phyloP scores from a whole-genome alignment of 2,797 vertebrate species.

The Tragelaphus eurycerus region DNA sequence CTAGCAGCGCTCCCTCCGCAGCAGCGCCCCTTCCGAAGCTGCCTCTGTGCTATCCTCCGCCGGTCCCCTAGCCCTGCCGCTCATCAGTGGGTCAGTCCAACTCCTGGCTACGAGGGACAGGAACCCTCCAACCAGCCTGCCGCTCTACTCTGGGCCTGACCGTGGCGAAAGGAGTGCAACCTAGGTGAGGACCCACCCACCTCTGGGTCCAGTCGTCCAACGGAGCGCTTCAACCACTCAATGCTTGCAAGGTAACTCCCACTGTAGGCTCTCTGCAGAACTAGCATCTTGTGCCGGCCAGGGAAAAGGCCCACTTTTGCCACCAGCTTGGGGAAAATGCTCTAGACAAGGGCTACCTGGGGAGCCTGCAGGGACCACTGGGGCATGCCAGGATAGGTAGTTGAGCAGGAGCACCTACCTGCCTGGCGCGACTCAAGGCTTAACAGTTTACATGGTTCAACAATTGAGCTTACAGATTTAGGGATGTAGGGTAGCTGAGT shows the following conservation, averaged over 20 bases:
- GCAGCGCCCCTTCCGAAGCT: not conserved
- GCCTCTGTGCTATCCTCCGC: not conserved
- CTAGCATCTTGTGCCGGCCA: fast-evolving
- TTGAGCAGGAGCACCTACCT: fast-evolving
- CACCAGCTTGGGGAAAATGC: not conserved
- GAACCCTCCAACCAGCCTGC: not conserved
- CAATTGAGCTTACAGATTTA: not conserved
- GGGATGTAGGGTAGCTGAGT: not conserved
- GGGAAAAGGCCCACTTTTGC: not conserved
- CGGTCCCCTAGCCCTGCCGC: not conserved
- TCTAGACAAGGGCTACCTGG: not conserved
- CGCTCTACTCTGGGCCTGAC: not conserved
- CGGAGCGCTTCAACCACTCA: not conserved
- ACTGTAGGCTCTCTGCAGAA: not conserved
- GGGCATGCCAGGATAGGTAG: not conserved
- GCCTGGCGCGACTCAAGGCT: not conserved
- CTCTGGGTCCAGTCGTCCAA: not conserved
- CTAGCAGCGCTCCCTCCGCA: not conserved
- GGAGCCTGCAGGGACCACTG: not conserved
- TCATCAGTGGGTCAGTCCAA: not conserved
- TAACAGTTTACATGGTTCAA: not conserved
- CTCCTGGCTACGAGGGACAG: not conserved
- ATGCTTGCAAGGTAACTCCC: not conserved
- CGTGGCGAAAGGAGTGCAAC: not conserved
- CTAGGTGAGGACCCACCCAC: not conserved